Base-by-base conservation (phyloP, 1,140 invertebrate genomes). In the Alviniconcha marisindica region DNA sequence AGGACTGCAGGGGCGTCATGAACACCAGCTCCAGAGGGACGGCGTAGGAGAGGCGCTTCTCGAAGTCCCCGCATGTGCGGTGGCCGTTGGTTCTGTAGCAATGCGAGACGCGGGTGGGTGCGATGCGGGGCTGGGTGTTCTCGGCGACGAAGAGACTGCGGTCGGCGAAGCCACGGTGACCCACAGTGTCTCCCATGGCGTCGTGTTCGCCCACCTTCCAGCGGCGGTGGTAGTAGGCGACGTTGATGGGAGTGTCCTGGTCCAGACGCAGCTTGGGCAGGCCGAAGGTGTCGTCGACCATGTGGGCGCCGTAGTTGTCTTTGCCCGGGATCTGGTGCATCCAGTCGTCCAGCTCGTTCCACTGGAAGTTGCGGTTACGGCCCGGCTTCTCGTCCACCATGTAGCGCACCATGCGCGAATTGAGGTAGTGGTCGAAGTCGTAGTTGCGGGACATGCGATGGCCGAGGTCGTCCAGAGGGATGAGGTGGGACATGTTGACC, bases 1-100 rank as follows among this genome's bases (percentile, higher is more conserved):
- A 90, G 15, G 63, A 71, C 21, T 79, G 51, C 14, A 89, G 77
- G 4, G 89, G 89, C 0, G 86, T 89, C 80, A 88, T 38, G 84
- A 83, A 90, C 51, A 90, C 81, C 21, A 91, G 80, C 81, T 91
- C 90, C 28, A 91, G 66, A 14, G 90, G 90, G 12, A 91, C 86
- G 40, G 90, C 89, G 71, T 90, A 90, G 0, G 87, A 88, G 38
- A 85, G 81, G 36, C 85, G 51, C 15, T 84, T 77, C 1, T 38
- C 76, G 56, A 84, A 63, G 0, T 40, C 79, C 33, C 38, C 40
- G 63, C 87, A 89, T 0, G 80, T 82, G 12, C 36, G 73, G 56
- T n/a, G n/a, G n/a, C n/a, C n/a, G n/a, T n/a, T n/a, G n/a, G n/a
- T n/a, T n/a, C 12, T 33, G 21, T 60, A 18, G 40, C 83, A 88